These are phyloP conservation scores for Turdus rufiventris DNA, from an alignment of 2,113 vertebrate species.

Conservation along the genomic window DNA sequence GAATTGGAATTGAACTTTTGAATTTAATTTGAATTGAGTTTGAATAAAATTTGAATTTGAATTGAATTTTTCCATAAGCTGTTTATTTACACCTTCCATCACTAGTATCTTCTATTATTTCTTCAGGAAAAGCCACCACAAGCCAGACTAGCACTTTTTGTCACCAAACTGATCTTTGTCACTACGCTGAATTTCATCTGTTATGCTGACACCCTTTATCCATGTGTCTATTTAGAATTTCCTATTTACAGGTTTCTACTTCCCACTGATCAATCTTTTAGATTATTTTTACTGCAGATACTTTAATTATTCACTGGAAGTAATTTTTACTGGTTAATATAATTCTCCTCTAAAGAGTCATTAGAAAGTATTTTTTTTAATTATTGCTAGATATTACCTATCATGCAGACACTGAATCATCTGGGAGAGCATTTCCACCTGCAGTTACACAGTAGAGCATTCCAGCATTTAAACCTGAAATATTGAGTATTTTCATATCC, in stretches of 20 bases:
- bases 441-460: background rate
- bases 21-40: conserved; percentile 10
- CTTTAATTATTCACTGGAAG: background rate
- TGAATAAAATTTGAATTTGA: conserved; percentile 9
- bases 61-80: background rate
- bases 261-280: background rate
- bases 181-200: background rate
- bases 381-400: background rate
- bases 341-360: background rate
- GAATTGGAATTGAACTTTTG: background rate
- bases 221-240: background rate
- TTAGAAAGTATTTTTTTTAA: background rate
- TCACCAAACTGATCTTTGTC: background rate
- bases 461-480: background rate
- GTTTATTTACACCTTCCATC: conserved; percentile 10
- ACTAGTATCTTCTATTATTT: background rate
- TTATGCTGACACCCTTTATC: background rate
- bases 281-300: background rate
- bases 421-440: background rate
- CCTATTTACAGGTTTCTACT: background rate
- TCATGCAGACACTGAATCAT: background rate
- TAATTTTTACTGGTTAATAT: background rate
- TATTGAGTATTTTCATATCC: background rate
- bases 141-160: background rate
- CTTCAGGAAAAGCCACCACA: background rate